Evolutionary conservation across 2,113 vertebrate genomes (phyloP), one percentile per base, ranked within the genome.

Genomic region (Apus apus): DNA sequence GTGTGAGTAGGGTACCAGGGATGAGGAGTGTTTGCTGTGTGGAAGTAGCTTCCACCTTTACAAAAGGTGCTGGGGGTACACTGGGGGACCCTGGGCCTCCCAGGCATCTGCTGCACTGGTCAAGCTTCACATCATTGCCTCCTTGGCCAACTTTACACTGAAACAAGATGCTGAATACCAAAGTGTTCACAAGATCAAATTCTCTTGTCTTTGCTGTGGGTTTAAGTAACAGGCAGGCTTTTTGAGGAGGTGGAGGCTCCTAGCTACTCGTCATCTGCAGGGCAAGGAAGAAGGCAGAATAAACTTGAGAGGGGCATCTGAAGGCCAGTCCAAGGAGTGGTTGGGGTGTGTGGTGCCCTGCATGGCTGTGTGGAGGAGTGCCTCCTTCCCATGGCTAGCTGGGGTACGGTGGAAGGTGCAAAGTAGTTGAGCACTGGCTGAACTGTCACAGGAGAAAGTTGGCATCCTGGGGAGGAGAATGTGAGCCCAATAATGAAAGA

Each of bases 81-180:
- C 7, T 43, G 58, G 66, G 25, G 57, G 48, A 16, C 34, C 43
- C 38, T 25, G 26, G 20, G 20, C 30, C n/a, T 78, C 26, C 46
- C 45, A 66, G 51, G 57, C 9, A 74, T 40, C 26, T 40, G 36
- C 65, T 34, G 29, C 2, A 6, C 66, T 70, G 34, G 18, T 56
- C 5, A 1, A 34, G 54, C 54, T 68, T 51, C 32, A 11, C 1
- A 2, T 22, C 2, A 0, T 5, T 51, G 32, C 6, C 32, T 46
- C n/a, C 46, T 71, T 34, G 51, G 51, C 56, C 46, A 78, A 6
- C 36, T 48, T 48, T 17, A 57, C 8, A 4, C 29, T 53, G 53
- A 65, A 70, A 16, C 27, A 38, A 34, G 16, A 25, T 10, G 25
- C 50, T 16, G 16, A 62, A 30, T 66, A 45, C 36, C 0, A 0